Evolutionary conservation across 2,797 vertebrate genomes (phyloP), one percentile per base, ranked within the genome.

Genomic region (Scyliorhinus canicula): DNA sequence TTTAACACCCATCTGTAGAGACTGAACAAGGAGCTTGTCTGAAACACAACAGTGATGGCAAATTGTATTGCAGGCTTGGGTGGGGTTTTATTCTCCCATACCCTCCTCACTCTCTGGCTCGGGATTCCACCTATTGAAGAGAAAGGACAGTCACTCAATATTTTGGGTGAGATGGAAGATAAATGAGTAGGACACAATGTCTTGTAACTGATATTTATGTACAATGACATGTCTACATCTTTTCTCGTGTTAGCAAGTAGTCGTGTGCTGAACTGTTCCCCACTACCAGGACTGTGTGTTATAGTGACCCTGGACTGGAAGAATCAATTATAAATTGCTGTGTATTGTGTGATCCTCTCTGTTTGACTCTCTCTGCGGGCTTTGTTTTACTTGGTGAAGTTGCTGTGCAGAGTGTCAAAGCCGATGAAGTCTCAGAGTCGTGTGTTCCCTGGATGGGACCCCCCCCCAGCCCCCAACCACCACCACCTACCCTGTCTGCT

Each of bases 21-120:
- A 91, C 8, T 91, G 86, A 90, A 5, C 57, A 91, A 91, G 60
- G 88, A 65, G 55, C 60, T 65, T 91, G 88, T 3, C n/a, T 91
- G 60, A 91, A 26, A 3, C 44, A 21, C 24, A 40, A 91, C 3
- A 3, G 52, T n/a, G 4, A n/a, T 63, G 60, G 8, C 60, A 11
- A 9, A 44, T 65, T 91, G n/a, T 21, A 44, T 91, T 60, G 8
- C 19, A 12, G n/a, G 60, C 40, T 65, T 91, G 26, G n/a, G 57
- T 12, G n/a, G 24, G 57, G 65, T 21, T 65, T 44, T 40, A 47
- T 91, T 21, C 60, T 63, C 60, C 88, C 88, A 7, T 65, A 3
- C 3, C 7, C 3, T 40, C n/a, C 57, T 40, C 57, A 35, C 19
- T 16, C 40, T 12, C 26, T 35, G 14, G 12, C 52, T 88, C 12